Percentiles rank a stretch among this genome's conserved stretches.
phyloP scores from a whole-genome alignment of 1,140 invertebrate species.

The Sycophaga agraensis region DNA sequence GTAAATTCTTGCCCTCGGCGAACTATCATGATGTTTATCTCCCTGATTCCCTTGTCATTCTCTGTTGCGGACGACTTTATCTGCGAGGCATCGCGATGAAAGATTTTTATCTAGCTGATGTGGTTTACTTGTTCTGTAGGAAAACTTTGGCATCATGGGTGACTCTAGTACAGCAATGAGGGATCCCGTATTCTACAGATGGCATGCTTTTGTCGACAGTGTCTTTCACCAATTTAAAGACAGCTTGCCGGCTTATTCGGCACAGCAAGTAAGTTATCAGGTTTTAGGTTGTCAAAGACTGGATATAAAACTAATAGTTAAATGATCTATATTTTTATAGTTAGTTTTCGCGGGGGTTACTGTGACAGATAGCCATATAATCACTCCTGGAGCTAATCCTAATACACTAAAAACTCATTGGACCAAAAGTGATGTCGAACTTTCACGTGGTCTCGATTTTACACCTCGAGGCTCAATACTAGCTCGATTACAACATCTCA shows the following conservation, averaged over 20 bases:
- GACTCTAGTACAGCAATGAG: slow-evolving; percentile 75
- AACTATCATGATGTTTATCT: no score
- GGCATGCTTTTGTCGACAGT: slow-evolving; percentile 79
- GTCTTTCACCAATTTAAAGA: slow-evolving; percentile 77
- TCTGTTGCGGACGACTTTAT: no score
- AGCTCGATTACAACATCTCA: slow-evolving; percentile 72
- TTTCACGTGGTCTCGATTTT: slow-evolving; percentile 80
- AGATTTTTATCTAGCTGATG: no score
- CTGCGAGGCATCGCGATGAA: background rate
- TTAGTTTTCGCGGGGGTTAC: slow-evolving; percentile 67
- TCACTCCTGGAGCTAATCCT: slow-evolving; percentile 38
- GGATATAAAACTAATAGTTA: no score
- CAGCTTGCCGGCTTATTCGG: slow-evolving; percentile 65
- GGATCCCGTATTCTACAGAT: slow-evolving; percentile 84
- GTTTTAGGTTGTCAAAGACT: no score
- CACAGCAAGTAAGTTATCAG: slow-evolving; percentile 58
- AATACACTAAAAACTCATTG: slow-evolving; percentile 63
- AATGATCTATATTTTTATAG: slow-evolving; percentile 50
- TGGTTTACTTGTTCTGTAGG: slow-evolving; percentile 41
- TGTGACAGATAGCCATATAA: slow-evolving; percentile 59
- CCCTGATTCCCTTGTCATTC: no score
- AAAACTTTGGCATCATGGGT: slow-evolving; percentile 70
- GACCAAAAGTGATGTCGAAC: slow-evolving; percentile 73
- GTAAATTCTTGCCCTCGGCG: no score
- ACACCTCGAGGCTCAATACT: slow-evolving; percentile 69